phyloP scores from a whole-genome alignment of 2,113 vertebrate species.

The Recurvirostra avosetta region DNA sequence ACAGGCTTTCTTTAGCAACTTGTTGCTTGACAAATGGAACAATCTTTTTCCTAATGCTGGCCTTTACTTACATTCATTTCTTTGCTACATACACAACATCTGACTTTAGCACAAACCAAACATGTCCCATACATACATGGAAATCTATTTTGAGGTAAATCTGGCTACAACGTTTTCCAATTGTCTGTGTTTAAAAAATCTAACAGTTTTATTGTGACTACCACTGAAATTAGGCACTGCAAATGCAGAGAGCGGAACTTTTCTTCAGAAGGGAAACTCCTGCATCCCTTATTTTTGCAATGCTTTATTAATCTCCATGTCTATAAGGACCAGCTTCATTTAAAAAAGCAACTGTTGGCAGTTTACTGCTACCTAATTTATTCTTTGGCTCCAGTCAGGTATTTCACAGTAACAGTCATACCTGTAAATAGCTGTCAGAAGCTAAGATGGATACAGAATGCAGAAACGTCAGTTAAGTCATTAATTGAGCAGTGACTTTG shows the following conservation, averaged over 20 bases:
- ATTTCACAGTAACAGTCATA: neutral
- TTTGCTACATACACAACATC: neutral
- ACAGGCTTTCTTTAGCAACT: conserved; percentile 29
- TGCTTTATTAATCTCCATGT: neutral
- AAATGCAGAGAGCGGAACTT: neutral
- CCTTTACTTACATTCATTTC: neutral
- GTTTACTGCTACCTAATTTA: neutral
- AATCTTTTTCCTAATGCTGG: neutral
- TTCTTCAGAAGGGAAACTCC: neutral
- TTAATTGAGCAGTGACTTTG: neutral
- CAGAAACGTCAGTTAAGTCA: neutral
- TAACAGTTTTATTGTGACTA: neutral
- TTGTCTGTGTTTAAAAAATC: neutral
- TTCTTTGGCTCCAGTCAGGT: neutral
- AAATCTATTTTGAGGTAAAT: neutral
- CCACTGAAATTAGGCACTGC: neutral
- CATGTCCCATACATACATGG: neutral
- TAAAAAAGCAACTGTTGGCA: neutral
- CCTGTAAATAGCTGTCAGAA: neutral
- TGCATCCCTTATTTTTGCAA: neutral
- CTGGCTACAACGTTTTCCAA: neutral
- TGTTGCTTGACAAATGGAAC: neutral
- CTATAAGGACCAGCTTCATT: neutral
- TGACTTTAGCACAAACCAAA: neutral
- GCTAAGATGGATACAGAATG: neutral